Conservation (phyloP, 2,888 invertebrate genomes). For the Himalopsyche kuldschensis region DNA sequence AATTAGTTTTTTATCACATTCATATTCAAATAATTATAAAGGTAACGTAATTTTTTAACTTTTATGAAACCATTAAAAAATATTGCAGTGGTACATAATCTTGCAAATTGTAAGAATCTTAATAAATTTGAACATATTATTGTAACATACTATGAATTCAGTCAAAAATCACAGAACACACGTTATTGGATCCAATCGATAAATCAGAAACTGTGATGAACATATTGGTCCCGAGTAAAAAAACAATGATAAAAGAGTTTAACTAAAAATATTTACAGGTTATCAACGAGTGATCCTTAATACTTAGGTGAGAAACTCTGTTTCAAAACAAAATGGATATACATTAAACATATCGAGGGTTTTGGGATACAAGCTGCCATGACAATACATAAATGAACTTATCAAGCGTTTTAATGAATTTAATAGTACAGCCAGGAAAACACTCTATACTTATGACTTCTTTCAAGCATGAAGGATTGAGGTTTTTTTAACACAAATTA, state of each 20-base stretch:
- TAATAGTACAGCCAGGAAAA: too few species aligned
- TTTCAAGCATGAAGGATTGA: too few species aligned
- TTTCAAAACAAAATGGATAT: not conserved
- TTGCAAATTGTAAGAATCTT: not conserved
- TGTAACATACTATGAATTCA: not conserved
- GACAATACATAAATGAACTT: not conserved
- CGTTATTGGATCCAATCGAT: not conserved
- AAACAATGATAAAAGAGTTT: not conserved
- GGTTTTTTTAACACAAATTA: too few species aligned
- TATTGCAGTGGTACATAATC: not conserved
- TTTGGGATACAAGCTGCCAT: not conserved
- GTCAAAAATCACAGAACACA: constrained; percentile 1
- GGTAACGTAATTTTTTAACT: not conserved
- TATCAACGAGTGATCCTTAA: not conserved
- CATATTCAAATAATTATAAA: not conserved
- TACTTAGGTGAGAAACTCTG: not conserved
- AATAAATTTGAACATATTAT: not conserved
- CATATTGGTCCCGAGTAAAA: not conserved
- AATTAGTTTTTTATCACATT: not conserved
- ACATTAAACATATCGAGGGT: not conserved
- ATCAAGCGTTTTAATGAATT: not conserved
- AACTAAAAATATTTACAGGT: not conserved
- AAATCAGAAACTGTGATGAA: not conserved
- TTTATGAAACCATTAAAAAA: not conserved
- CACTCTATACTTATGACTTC: too few species aligned